Evolutionary conservation across 2,888 invertebrate species (phyloP).

Genomic region (Thumatha senex): DNA sequence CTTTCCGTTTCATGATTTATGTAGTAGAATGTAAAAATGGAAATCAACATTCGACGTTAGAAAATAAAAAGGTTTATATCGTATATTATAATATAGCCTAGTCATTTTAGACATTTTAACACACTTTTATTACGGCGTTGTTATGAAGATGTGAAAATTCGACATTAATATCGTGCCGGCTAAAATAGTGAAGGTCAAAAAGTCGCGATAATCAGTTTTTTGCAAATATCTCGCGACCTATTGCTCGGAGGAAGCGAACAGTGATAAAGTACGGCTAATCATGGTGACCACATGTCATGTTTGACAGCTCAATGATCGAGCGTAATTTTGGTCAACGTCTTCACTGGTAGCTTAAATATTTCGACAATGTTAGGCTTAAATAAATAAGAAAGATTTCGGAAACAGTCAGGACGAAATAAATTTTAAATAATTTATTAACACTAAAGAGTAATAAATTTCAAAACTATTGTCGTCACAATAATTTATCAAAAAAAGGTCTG

Average conservation of each 20-base stretch:
- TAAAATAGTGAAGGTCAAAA: no score
- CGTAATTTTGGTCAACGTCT: neutral
- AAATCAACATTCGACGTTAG: neutral
- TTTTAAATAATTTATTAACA: no score
- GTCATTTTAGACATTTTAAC: no score
- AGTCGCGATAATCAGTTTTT: no score
- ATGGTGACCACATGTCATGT: neutral
- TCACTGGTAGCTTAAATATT: no score
- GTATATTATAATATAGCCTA: neutral
- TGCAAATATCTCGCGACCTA: no score
- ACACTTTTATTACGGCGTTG: no score
- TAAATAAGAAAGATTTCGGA: slow-evolving; percentile 8
- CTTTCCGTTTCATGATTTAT: slow-evolving; percentile 9
- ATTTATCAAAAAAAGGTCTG: slow-evolving; percentile 18
- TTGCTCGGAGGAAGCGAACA: no score
- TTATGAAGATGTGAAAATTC: no score
- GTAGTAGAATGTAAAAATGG: slow-evolving; percentile 7
- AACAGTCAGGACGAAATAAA: no score
- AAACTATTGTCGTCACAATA: slow-evolving; percentile 20
- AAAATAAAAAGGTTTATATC: neutral
- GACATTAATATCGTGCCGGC: no score
- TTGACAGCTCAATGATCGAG: neutral
- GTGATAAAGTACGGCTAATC: neutral
- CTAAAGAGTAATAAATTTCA: slow-evolving; percentile 37
- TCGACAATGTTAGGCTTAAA: no score